Conservation (phyloP, 2,113 vertebrate species). For the Puma concolor region DNA sequence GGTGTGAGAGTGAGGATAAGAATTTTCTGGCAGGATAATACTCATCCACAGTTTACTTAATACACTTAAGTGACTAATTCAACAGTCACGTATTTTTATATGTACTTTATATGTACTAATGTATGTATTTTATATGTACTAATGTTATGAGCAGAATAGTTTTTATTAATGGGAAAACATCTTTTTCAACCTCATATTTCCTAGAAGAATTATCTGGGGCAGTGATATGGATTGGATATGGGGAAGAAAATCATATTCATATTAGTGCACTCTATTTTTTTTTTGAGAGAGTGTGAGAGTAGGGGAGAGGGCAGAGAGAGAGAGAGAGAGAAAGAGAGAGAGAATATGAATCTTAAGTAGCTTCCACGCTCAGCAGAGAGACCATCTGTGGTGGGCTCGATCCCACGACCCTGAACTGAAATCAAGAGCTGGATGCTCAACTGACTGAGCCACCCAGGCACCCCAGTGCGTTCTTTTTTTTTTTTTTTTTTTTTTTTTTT, state of each 20-base stretch:
- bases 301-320: no score
- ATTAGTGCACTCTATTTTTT: neutral
- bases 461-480: neutral
- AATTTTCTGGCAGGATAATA: constrained; percentile 45
- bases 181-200: constrained; percentile 40
- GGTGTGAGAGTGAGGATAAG: constrained; percentile 48
- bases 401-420: no score
- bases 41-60: constrained; percentile 52
- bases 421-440: no score
- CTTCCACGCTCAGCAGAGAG: no score
- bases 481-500: no score
- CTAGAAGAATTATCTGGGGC: constrained; percentile 15
- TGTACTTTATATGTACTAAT: constrained; percentile 47
- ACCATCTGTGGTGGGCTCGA: no score
- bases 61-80: constrained; percentile 62
- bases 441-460: no score
- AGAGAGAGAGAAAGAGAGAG: no score
- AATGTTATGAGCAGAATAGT: constrained; percentile 57
- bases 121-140: constrained; percentile 24
- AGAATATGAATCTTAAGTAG: no score
- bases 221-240: neutral
- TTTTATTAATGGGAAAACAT: constrained; percentile 47
- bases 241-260: neutral
- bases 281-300: no score
- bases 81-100: constrained; percentile 55